Conservation (phyloP, 2,888 invertebrate genomes). For the Orchestes rusci region DNA sequence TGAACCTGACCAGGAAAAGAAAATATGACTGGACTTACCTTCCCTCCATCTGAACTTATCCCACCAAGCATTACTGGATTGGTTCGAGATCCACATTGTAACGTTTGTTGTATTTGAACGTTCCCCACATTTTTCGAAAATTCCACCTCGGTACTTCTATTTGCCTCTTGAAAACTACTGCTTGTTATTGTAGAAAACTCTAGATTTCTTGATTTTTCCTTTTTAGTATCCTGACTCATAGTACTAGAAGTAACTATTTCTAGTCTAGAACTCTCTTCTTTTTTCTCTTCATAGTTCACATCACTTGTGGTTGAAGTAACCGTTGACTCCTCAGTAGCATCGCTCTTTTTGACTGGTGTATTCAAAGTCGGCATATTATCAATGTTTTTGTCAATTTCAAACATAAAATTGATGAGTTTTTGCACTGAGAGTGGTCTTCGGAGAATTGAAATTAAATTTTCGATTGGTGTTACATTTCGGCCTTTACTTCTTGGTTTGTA, state of each 20-base stretch:
- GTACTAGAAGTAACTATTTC: slow-evolving; percentile 13
- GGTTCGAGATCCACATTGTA: too few relatives aligned
- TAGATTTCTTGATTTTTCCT: slow-evolving; percentile 12
- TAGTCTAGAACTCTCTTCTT: slow-evolving; percentile 10
- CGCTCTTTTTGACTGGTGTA: slow-evolving; percentile 11
- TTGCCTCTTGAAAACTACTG: slow-evolving; percentile 25
- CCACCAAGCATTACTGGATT: too few relatives aligned
- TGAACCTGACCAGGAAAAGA: background rate
- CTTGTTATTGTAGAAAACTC: slow-evolving; percentile 27
- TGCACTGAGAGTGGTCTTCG: too few relatives aligned
- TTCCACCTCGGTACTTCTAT: slow-evolving; percentile 24
- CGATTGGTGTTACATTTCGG: too few relatives aligned
- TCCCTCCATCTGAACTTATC: slow-evolving; percentile 12
- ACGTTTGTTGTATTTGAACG: slow-evolving; percentile 21
- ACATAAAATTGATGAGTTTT: too few relatives aligned
- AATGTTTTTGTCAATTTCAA: too few relatives aligned
- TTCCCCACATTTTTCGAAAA: slow-evolving; percentile 21
- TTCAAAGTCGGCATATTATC: slow-evolving; percentile 11
- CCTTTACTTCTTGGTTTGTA: too few relatives aligned
- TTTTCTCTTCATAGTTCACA: too few relatives aligned
- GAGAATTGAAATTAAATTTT: too few relatives aligned
- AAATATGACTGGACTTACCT: slow-evolving; percentile 16
- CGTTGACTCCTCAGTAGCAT: background rate
- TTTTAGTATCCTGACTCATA: slow-evolving; percentile 11
- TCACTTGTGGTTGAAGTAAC: too few relatives aligned